A percentile compares a stretch with the other conserved stretches of the same genome.
These are phyloP conservation scores for Acrobasis suavella DNA, from an alignment of 2,888 invertebrate genomes.

Conservation along the genomic window DNA sequence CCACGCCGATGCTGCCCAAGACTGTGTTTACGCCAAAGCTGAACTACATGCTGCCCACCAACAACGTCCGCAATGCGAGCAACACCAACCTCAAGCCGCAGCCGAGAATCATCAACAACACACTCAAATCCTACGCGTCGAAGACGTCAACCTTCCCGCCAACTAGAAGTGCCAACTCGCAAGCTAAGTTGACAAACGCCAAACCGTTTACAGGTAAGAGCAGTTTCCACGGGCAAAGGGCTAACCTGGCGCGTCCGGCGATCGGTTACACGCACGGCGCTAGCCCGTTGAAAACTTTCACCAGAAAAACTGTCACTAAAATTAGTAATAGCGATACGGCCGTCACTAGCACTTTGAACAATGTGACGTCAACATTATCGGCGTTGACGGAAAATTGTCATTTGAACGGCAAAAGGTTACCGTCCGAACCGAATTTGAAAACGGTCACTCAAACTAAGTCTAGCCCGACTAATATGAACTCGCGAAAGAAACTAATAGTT, in stretches of 20 bases:
- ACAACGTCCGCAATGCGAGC: slow-evolving; percentile 68
- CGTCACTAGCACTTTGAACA: slow-evolving; percentile 54
- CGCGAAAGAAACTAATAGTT: slow-evolving; percentile 70
- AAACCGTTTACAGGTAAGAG: slow-evolving; percentile 66
- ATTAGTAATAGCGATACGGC: slow-evolving; percentile 53
- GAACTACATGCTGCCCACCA: slow-evolving; percentile 76
- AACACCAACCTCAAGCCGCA: slow-evolving; percentile 70
- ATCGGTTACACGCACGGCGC: slow-evolving; percentile 63
- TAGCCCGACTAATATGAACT: slow-evolving; percentile 46
- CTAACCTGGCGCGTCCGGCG: slow-evolving; percentile 68
- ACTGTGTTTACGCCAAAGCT: slow-evolving; percentile 69
- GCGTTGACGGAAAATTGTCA: slow-evolving; percentile 75
- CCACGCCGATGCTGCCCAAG: slow-evolving; percentile 71
- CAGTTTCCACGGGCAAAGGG: slow-evolving; percentile 73
- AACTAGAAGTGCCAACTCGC: slow-evolving; percentile 70
- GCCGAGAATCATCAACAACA: slow-evolving; percentile 55
- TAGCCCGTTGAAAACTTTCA: slow-evolving; percentile 67
- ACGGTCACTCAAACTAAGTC: slow-evolving; percentile 48
- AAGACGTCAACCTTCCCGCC: slow-evolving; percentile 78
- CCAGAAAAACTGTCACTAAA: slow-evolving; percentile 62
- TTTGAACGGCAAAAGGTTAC: slow-evolving; percentile 70
- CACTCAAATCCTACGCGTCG: slow-evolving; percentile 62
- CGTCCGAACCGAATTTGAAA: slow-evolving; percentile 70
- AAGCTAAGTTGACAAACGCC: slow-evolving; percentile 55
- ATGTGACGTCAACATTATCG: slow-evolving; percentile 70